Evolutionary conservation across 1,140 invertebrate species (phyloP).

Genomic region (Zaprionus taronus): DNA sequence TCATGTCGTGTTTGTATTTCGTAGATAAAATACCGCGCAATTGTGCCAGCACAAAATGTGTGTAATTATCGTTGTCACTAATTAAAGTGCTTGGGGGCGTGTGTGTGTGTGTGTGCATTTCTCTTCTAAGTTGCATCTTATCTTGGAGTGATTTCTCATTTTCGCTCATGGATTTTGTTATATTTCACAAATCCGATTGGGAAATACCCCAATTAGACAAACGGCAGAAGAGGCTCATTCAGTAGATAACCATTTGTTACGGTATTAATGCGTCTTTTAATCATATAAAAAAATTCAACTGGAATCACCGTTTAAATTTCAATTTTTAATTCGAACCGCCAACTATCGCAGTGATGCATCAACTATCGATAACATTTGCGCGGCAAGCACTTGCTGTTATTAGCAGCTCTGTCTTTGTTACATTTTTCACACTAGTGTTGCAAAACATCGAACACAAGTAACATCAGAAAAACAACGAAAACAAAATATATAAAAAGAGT

Average conservation of each 20-base stretch:
- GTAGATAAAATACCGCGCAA: constrained; percentile 70
- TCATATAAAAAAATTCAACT: background rate
- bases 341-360: background rate
- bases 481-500: constrained; percentile 36
- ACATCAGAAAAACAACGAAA: constrained; percentile 31
- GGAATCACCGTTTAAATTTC: background rate
- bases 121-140: constrained; percentile 24
- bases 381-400: background rate
- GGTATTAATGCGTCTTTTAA: background rate
- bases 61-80: constrained; percentile 83
- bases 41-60: constrained; percentile 59
- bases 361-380: constrained; percentile 1
- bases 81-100: constrained; percentile 60
- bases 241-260: background rate
- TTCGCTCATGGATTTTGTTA: constrained; percentile 26
- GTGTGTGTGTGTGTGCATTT: constrained; percentile 16
- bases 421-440: constrained; percentile 11
- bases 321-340: constrained; percentile 10
- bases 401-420: constrained; percentile 1
- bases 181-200: constrained; percentile 28
- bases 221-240: background rate
- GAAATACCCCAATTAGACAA: background rate
- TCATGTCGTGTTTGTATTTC: constrained; percentile 60
- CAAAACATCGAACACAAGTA: constrained; percentile 5
- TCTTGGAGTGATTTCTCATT: constrained; percentile 21